These are phyloP conservation scores for Halocaridina rubra DNA, from an alignment of 2,888 invertebrate genomes.

Conservation along the genomic window DNA sequence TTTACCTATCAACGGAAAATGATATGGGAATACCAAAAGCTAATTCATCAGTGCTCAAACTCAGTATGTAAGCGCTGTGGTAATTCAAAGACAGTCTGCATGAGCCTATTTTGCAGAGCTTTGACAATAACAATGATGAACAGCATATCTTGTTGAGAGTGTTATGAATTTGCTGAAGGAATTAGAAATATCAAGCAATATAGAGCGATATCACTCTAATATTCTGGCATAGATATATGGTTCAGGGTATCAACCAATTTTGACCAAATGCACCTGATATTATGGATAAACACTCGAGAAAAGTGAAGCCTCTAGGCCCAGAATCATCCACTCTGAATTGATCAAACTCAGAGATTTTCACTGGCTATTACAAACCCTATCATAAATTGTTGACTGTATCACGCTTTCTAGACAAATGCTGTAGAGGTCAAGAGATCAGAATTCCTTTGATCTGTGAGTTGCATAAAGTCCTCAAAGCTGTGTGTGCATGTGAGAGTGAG, in stretches of 20 bases:
- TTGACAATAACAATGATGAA: too few species aligned
- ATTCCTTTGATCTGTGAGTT: background rate
- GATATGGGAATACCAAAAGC: too few species aligned
- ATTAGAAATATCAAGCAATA: too few species aligned
- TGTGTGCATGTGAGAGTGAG: conserved; percentile 43
- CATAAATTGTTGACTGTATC: background rate
- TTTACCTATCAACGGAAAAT: too few species aligned
- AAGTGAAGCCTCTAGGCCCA: background rate
- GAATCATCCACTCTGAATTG: conserved; percentile 7
- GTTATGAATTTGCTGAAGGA: too few species aligned
- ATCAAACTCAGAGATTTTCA: conserved; percentile 15
- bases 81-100: too few species aligned
- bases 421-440: background rate
- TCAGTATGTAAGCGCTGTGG: too few species aligned
- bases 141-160: too few species aligned
- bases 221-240: too few species aligned
- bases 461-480: conserved; percentile 23
- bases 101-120: too few species aligned
- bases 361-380: background rate
- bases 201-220: too few species aligned
- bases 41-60: too few species aligned
- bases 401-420: background rate
- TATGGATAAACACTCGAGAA: background rate
- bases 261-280: background rate
- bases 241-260: conserved; percentile 13